Evolutionary conservation across 2,113 vertebrate genomes (phyloP).

Genomic region (Alaudala cheleensis): DNA sequence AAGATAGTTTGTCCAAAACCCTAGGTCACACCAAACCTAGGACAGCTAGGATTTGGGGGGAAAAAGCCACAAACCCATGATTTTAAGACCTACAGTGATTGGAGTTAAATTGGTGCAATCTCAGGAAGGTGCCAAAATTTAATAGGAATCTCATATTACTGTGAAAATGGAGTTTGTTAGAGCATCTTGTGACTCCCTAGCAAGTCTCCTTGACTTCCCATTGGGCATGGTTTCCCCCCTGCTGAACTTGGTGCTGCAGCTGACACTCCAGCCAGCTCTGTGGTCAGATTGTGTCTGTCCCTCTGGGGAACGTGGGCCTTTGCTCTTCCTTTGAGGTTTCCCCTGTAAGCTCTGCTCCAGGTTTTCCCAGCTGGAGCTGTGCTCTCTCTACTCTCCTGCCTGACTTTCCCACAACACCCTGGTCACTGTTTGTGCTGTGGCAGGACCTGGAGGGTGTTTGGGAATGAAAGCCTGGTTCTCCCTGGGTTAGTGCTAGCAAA

Average conservation of each 20-base stretch:
- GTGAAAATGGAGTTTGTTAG: neutral
- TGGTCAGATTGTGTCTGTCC: neutral
- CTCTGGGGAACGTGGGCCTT: neutral
- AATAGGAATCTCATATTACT: fast-evolving
- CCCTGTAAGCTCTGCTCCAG: neutral
- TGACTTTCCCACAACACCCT: neutral
- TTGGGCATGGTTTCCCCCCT: neutral
- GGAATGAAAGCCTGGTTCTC: neutral
- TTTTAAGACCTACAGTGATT: neutral
- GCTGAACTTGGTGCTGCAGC: neutral
- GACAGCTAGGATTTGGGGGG: neutral
- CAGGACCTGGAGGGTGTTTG: neutral
- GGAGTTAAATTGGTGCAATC: neutral
- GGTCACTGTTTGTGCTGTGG: neutral
- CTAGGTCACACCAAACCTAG: neutral
- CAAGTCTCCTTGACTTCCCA: neutral
- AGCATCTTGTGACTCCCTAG: neutral
- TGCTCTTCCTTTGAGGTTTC: neutral
- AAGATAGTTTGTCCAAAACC: neutral
- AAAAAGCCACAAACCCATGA: fast-evolving
- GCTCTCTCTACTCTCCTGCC: neutral
- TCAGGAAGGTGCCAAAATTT: neutral
- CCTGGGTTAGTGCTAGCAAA: neutral
- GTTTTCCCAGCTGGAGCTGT: slow-evolving; percentile 11
- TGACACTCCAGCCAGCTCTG: fast-evolving